Base-by-base conservation (phyloP, 2,888 invertebrate genomes). In the Clanis bilineata region DNA sequence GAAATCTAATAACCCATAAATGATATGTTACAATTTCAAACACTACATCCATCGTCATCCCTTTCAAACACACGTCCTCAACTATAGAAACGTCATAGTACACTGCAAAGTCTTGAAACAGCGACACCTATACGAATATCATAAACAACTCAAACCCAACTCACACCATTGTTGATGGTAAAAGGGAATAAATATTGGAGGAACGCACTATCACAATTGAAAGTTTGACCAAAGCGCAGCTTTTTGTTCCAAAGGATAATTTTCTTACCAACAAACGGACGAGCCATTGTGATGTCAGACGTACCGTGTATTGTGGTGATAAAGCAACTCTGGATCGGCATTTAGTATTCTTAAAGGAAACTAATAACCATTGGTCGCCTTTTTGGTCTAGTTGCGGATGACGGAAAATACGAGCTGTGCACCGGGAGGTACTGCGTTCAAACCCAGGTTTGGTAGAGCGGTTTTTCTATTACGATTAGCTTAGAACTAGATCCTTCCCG, bases 261-360 rank as follows among this genome's bases (percentile, higher is more conserved):
- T 58, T 77, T 75, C 75, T 73, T 69, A 72, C 71, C 66, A 69
- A 70, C 79, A 72, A 83, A 83, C 78, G 76, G 78, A 84, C 80
- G 81, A 77, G 71, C 83, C 73, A 87, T 88, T 88, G 88, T 86
- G 74, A 74, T 83, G 87, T 85, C 85, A 80, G 65, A 72, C 70
- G 76, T 71, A 69, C 70, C 68, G 64, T 67, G 51, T 18, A 68
- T 75, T 74, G 73, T 74, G 71, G 65, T 73, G 73, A 79, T 83
- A 78, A 79, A 82, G 64, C 70, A 63, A 70, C 64, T 70, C 69
- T 66, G 71, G 74, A n/a, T 47, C 2, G 47, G 32, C 28, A 51
- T 32, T 51, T 32, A 28, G 18, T 51, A 32, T 10, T 18, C 9
- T 10, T 28, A 28, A 7, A 51, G 18, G 18, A 18, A 32, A 18